phyloP scores from a whole-genome alignment of 2,797 vertebrate genomes.

The Oreonectes daqikongensis region DNA sequence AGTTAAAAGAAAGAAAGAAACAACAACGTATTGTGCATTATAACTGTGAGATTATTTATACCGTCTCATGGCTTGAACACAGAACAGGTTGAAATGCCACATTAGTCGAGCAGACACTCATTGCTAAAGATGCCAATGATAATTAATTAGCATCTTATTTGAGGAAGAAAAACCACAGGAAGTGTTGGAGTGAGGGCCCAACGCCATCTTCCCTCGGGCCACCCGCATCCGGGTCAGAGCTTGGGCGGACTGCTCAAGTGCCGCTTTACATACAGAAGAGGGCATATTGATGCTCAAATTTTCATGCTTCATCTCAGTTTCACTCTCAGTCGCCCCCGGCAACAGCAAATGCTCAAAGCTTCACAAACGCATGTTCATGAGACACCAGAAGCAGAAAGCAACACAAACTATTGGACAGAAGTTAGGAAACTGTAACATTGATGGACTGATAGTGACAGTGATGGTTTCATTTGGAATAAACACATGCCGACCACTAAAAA shows the following conservation, averaged over 20 bases:
- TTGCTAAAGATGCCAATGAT: conserved; percentile 95
- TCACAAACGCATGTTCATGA: conserved; percentile 63
- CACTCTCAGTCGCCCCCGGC: conserved; percentile 79
- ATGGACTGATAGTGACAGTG: not conserved
- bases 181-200: conserved; percentile 77
- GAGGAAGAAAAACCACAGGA: conserved; percentile 13
- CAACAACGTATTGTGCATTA: not conserved
- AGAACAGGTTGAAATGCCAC: conserved; percentile 85
- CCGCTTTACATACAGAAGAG: conserved; percentile 82
- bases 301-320: conserved; percentile 83
- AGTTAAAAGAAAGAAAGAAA: no score
- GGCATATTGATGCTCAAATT: conserved; percentile 80
- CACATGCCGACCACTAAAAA: no score
- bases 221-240: conserved; percentile 88
- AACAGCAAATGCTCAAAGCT: conserved; percentile 74
- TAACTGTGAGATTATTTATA: conserved; percentile 1
- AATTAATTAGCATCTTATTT: conserved; percentile 99
- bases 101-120: conserved; percentile 89
- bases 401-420: conserved; percentile 1
- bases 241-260: conserved; percentile 80
- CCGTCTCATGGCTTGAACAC: conserved; percentile 47
- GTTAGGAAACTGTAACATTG: not conserved
- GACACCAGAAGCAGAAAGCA: conserved; percentile 34
- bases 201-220: conserved; percentile 87
- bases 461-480: not conserved